Percentiles rank a stretch among this genome's conserved stretches.
Evolutionary conservation across 2,888 invertebrate species (phyloP).

Genomic region (Carabus problematicus): DNA sequence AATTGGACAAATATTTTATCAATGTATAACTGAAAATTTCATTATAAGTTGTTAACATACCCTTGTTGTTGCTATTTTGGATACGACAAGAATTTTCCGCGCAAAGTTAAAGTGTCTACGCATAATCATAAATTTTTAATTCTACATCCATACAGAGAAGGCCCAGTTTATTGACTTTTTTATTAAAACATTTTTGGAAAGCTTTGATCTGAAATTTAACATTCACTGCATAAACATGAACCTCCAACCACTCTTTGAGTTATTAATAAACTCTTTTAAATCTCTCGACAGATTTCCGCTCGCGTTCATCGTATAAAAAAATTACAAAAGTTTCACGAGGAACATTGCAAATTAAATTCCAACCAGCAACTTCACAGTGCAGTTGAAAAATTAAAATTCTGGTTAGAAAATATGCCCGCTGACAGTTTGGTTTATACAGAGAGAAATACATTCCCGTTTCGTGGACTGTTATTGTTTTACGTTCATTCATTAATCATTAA

Average conservation of each 20-base stretch:
- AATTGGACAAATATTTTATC: no score
- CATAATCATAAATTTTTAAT: no score
- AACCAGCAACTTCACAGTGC: conserved; percentile 2
- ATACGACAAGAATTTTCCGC: no score
- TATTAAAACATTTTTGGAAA: conserved; percentile 31
- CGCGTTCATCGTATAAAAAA: conserved; percentile 28
- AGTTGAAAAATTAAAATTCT: conserved; percentile 27
- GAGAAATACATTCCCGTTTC: background rate
- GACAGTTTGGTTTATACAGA: conserved; percentile 9
- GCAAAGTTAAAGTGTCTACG: no score
- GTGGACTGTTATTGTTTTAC: background rate
- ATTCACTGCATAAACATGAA: conserved; percentile 34
- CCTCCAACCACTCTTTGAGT: conserved; percentile 18
- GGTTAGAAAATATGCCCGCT: background rate
- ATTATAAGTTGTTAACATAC: no score
- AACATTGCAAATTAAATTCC: conserved; percentile 34
- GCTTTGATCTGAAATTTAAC: conserved; percentile 31
- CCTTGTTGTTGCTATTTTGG: no score
- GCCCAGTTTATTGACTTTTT: conserved; percentile 28
- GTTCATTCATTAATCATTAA: background rate
- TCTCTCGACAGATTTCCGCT: conserved; percentile 30
- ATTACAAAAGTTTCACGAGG: conserved; percentile 17
- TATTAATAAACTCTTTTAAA: conserved; percentile 37
- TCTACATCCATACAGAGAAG: no score
- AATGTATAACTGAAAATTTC: no score